Evolutionary conservation across 2,113 vertebrate genomes (phyloP).

Genomic region (Leucoraja erinaceus): DNA sequence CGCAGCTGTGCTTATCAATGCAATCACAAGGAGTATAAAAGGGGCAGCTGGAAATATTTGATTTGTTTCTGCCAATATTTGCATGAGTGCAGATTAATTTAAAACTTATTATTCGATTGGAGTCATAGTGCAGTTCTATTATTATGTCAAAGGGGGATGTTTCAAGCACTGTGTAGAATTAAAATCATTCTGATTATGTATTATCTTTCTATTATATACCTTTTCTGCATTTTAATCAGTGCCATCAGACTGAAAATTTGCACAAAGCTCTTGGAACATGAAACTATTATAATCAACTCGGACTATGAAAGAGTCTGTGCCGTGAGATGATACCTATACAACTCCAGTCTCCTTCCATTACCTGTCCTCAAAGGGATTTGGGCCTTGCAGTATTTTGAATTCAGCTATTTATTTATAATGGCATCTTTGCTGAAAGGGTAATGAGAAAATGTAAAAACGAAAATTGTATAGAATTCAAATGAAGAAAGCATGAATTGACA

Average conservation of each 20-base stretch:
- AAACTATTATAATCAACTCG: background rate
- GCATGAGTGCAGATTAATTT: background rate
- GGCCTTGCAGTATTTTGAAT: background rate
- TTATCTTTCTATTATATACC: background rate
- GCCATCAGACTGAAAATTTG: background rate
- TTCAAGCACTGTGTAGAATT: background rate
- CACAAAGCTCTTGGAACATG: background rate
- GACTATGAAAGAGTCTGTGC: background rate
- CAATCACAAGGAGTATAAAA: background rate
- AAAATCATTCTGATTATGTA: background rate
- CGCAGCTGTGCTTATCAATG: background rate
- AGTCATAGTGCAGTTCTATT: background rate
- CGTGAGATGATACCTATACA: background rate
- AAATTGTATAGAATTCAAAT: background rate
- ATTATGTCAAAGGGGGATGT: background rate
- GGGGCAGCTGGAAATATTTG: background rate
- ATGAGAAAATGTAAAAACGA: too few relatives aligned
- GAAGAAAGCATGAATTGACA: background rate
- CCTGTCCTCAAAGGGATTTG: background rate
- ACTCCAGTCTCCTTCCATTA: too few relatives aligned
- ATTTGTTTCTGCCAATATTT: slow-evolving; percentile 8
- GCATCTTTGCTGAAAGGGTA: background rate
- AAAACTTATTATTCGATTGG: background rate
- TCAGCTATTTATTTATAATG: background rate
- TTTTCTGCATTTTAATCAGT: slow-evolving; percentile 19